phyloP scores from a whole-genome alignment of 2,113 vertebrate genomes.

The Corythornis madagascariensis region DNA sequence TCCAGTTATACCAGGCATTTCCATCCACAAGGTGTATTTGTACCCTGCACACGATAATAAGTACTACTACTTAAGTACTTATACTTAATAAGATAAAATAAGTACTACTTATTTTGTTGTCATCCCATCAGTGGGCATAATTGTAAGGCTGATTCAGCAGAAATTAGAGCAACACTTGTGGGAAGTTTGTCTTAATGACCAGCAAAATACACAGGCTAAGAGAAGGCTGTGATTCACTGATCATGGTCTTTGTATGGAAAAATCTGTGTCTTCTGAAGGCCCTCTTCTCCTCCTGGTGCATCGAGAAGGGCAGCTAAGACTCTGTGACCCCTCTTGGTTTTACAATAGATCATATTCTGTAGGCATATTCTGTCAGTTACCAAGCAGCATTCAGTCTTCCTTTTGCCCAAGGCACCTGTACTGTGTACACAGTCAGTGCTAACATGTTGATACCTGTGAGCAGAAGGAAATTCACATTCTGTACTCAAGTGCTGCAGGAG shows the following conservation, averaged over 20 bases:
- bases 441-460: conserved; percentile 23
- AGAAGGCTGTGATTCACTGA: conserved; percentile 24
- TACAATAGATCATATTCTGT: background rate
- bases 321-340: background rate
- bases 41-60: background rate
- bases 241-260: background rate
- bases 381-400: background rate
- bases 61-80: too few species aligned
- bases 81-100: too few species aligned
- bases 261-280: background rate
- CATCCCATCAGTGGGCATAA: background rate
- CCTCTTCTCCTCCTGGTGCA: background rate
- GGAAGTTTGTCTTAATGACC: background rate
- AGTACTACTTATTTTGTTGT: background rate
- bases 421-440: background rate
- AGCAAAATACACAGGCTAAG: background rate
- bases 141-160: conserved; percentile 18
- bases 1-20: background rate
- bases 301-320: background rate
- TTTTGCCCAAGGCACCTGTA: conserved; percentile 21
- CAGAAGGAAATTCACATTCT: conserved; percentile 34
- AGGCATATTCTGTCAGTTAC: background rate
- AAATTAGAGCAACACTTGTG: background rate
- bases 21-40: background rate
- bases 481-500: background rate